A percentile compares a stretch with the other conserved stretches of the same genome.
phyloP scores from a whole-genome alignment of 2,888 invertebrate genomes.

The Tipula helvola region DNA sequence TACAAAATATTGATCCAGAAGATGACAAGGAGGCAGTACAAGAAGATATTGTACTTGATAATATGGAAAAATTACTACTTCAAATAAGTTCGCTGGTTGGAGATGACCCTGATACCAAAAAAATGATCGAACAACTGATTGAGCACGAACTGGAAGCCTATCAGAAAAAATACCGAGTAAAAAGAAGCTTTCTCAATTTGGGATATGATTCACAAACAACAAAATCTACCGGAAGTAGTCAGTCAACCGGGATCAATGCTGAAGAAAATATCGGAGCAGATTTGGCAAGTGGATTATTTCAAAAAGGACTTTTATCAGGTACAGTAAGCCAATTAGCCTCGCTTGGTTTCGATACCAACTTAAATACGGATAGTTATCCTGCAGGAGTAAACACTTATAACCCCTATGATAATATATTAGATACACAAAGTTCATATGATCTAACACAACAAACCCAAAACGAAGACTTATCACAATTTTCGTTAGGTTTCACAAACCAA shows the following conservation, averaged over 20 bases:
- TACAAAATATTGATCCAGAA: background rate
- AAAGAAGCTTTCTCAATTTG: background rate
- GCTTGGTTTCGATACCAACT: background rate
- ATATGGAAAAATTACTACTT: background rate
- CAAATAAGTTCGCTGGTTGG: background rate
- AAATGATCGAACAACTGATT: background rate
- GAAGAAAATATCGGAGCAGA: background rate
- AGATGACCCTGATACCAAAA: background rate
- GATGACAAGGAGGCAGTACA: background rate
- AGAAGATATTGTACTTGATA: background rate
- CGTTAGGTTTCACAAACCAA: background rate
- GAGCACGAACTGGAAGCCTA: background rate
- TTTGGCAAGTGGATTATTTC: background rate
- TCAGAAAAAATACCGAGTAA: background rate
- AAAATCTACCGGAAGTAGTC: background rate
- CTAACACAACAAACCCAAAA: constrained; percentile 4
- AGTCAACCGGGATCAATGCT: background rate
- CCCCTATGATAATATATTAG: background rate
- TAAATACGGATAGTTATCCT: background rate
- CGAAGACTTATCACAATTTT: constrained; percentile 1
- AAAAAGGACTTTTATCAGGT: background rate
- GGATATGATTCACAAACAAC: background rate
- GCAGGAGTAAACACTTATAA: background rate
- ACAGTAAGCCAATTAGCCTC: background rate
- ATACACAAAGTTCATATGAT: background rate